Conservation (phyloP, 2,888 invertebrate species). For the Protophormia terraenovae region DNA sequence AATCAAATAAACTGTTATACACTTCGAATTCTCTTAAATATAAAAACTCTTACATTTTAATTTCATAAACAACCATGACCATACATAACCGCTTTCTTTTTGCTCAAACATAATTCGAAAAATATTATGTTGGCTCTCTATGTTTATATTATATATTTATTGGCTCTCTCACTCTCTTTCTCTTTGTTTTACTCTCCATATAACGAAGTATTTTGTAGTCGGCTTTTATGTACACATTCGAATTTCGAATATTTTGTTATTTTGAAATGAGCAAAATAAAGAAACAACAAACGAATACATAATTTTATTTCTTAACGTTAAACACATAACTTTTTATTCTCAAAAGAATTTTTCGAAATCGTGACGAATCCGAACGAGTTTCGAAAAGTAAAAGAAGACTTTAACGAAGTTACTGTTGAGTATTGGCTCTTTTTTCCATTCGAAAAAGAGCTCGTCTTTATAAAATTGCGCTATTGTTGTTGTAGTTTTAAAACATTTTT, state of each 20-base stretch:
- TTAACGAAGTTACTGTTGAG: conserved; percentile 25
- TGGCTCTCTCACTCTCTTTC: too few relatives aligned
- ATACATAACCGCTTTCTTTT: conserved; percentile 55
- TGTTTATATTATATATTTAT: neutral
- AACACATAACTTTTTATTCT: neutral
- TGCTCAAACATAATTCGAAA: conserved; percentile 23
- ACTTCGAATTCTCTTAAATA: neutral
- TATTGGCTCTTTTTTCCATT: neutral
- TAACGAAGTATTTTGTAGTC: neutral
- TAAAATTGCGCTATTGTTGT: neutral
- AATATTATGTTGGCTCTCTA: neutral
- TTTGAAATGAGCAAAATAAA: neutral
- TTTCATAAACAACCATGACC: conserved; percentile 57
- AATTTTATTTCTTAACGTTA: conserved; percentile 19
- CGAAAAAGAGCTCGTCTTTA: neutral
- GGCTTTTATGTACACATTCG: conserved; percentile 31
- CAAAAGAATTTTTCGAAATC: neutral
- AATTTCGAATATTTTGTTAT: neutral
- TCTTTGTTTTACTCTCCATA: neutral
- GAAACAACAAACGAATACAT: conserved; percentile 43
- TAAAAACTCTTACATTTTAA: neutral
- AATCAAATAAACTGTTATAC: conserved; percentile 56
- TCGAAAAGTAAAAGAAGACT: neutral
- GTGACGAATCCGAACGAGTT: neutral
- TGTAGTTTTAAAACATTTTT: conserved; percentile 21